Conservation (phyloP, 1,140 invertebrate genomes). For the Parasteatoda tepidariorum region DNA sequence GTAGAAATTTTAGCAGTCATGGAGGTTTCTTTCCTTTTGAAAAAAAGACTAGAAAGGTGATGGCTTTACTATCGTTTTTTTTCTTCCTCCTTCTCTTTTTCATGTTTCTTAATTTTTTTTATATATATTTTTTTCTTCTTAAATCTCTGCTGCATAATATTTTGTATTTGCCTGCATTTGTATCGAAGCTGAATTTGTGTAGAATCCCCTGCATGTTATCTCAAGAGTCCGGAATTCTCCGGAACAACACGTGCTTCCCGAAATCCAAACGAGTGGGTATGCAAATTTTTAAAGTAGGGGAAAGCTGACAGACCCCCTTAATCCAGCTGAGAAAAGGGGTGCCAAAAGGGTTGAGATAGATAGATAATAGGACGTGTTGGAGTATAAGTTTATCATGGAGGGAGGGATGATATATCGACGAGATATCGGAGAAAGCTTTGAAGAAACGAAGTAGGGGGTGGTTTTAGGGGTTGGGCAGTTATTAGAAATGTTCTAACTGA, state of each 20-base stretch:
- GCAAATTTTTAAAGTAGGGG: conserved; percentile 42
- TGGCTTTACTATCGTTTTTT: no score
- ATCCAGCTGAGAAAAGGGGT: neutral
- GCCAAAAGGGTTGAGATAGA: conserved; percentile 40
- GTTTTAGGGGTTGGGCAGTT: neutral
- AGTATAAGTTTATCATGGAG: conserved; percentile 24
- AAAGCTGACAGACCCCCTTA: neutral
- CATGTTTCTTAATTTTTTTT: no score
- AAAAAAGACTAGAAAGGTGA: no score
- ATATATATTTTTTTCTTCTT: no score
- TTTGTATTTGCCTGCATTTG: no score
- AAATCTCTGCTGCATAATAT: no score
- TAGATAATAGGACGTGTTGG: conserved; percentile 21
- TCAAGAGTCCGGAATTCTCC: neutral
- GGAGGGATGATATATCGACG: neutral
- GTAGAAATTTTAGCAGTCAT: no score
- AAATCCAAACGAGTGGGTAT: neutral
- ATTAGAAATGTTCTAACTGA: neutral
- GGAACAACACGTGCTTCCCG: conserved; percentile 20
- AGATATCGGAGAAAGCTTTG: neutral
- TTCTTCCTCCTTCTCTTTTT: no score
- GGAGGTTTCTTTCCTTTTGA: no score
- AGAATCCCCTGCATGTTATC: neutral
- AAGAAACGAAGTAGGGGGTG: neutral
- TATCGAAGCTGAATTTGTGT: neutral